Conservation (phyloP, 1,140 invertebrate species). For the Pseudomyrmex cubaensis region DNA sequence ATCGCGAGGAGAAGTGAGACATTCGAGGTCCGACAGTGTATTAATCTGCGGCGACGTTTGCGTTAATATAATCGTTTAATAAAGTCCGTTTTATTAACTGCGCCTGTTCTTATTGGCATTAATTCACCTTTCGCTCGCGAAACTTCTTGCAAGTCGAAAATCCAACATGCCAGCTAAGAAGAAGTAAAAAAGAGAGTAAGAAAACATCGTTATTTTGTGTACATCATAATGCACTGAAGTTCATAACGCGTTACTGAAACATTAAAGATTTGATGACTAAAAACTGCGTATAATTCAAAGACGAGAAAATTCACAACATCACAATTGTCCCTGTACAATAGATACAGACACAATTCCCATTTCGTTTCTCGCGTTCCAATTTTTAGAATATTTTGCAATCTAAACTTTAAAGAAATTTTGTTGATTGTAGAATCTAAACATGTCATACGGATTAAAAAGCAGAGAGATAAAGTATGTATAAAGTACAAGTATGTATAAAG, state of each 20-base stretch:
- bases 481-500: too few species aligned
- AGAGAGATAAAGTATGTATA: too few species aligned
- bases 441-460: too few species aligned
- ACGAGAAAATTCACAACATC: conserved; percentile 30
- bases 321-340: neutral
- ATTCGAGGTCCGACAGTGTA: conserved; percentile 70
- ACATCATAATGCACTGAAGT: conserved; percentile 2
- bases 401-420: too few species aligned
- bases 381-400: neutral
- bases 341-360: too few species aligned
- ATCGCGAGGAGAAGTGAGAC: conserved; percentile 66
- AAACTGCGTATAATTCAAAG: conserved; percentile 52
- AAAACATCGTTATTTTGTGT: conserved; percentile 27
- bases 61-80: conserved; percentile 82
- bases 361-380: neutral
- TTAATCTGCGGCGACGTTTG: conserved; percentile 80
- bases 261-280: conserved; percentile 54
- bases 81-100: conserved; percentile 81
- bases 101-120: conserved; percentile 71
- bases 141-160: conserved; percentile 57
- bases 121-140: conserved; percentile 65
- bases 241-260: neutral
- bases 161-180: conserved; percentile 35
- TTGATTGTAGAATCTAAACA: too few species aligned
- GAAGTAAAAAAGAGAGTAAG: neutral